Percentiles rank a stretch among this genome's conserved stretches.
These are phyloP conservation scores for Benitochromis conjunctus DNA, from an alignment of 2,113 vertebrate genomes.

Conservation along the genomic window DNA sequence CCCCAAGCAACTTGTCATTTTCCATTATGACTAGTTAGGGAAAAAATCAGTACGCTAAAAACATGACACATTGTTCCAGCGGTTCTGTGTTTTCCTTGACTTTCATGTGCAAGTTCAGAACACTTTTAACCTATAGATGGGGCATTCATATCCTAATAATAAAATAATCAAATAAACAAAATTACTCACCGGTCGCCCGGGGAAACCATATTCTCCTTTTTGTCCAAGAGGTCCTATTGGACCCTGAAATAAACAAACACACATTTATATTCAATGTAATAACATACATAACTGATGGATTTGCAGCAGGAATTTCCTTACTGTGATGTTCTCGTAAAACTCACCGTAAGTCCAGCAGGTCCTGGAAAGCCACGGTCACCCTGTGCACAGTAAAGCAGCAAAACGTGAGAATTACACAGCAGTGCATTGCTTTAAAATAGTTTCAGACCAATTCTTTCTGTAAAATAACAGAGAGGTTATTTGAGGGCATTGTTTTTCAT, in stretches of 20 bases:
- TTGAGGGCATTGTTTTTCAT: background rate
- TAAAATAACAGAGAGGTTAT: background rate
- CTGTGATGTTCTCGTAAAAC: background rate
- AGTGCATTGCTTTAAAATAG: background rate
- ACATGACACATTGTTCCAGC: background rate
- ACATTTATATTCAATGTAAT: background rate
- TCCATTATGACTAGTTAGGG: background rate
- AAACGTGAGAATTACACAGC: background rate
- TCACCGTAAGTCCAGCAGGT: constrained; percentile 75
- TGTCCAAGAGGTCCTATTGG: constrained; percentile 81
- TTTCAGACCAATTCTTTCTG: background rate
- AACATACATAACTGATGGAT: background rate
- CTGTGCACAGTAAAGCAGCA: constrained; percentile 55
- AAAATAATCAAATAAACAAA: background rate
- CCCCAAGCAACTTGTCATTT: background rate
- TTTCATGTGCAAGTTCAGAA: background rate
- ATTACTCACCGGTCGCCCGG: constrained; percentile 84
- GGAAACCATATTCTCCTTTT: constrained; percentile 92
- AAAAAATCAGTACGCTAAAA: background rate
- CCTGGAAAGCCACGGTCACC: constrained; percentile 80
- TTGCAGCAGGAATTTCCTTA: background rate
- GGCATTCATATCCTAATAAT: background rate
- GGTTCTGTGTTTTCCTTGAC: background rate
- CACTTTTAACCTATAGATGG: background rate
- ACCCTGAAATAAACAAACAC: constrained; percentile 71